A percentile compares a stretch with the other conserved stretches of the same genome.
phyloP scores from a whole-genome alignment of 1,140 invertebrate genomes.

The Eulimnadia texana region DNA sequence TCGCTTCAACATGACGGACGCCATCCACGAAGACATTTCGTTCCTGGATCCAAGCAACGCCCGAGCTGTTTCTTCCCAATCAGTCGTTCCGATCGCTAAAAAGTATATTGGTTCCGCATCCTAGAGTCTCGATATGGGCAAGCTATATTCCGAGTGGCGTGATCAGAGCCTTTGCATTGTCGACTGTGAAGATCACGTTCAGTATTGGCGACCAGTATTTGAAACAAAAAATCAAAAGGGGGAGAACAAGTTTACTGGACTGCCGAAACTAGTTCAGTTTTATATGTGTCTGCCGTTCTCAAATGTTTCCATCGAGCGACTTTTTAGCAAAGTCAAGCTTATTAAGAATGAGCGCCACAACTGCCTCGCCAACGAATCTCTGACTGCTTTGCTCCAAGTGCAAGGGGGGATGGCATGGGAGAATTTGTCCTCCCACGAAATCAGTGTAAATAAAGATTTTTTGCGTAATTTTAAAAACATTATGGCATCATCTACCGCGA shows the following conservation, averaged over 20 bases:
- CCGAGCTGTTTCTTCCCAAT: neutral
- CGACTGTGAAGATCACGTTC: neutral
- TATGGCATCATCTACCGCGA: neutral
- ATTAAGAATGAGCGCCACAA: conserved; percentile 1
- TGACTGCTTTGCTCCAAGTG: neutral
- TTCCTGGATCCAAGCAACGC: neutral
- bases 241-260: neutral
- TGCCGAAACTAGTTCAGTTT: neutral
- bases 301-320: conserved; percentile 1
- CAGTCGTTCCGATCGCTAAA: neutral
- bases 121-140: neutral
- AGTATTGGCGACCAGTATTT: neutral
- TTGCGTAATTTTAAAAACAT: neutral
- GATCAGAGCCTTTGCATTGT: neutral
- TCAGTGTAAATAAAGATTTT: neutral
- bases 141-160: conserved; percentile 4
- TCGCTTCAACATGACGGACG: neutral
- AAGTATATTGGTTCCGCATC: neutral
- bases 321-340: conserved; percentile 5
- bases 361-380: neutral
- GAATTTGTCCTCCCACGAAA: neutral
- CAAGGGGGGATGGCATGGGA: no score
- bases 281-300: conserved; percentile 3
- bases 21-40: neutral
- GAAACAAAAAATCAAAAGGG: neutral